Base-by-base conservation (phyloP, 2,888 invertebrate species). In the Cybosia mesomella region DNA sequence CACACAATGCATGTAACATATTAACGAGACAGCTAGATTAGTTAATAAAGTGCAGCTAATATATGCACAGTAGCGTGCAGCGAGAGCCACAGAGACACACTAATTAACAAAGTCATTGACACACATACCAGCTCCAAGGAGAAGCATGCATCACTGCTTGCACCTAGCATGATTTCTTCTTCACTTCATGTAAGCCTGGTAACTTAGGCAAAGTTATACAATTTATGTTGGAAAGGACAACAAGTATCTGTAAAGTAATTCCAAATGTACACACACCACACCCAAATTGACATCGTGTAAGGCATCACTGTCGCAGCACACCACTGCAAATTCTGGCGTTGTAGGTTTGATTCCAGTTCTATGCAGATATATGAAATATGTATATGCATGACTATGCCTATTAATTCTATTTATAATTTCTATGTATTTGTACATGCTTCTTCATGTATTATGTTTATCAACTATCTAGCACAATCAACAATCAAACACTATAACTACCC, bases 81-180 rank as follows among this genome's bases (percentile, higher is more conserved):
- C 43, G n/a, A 54, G 55, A 10, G 39, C n/a, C 63, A 64, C 24
- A 59, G 43, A 61, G 34, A 18, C 49, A 75, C 73, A 71, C 76
- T 84, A 80, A 84, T 84, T 81, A 82, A 77, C 76, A 76, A 81
- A 82, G 79, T 75, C 77, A 80, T 81, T 82, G 82, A 81, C 85
- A 84, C 78, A 82, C 75, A 83, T 83, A 73, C 66, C 36, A 60
- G 34, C 53, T 22, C 15, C 71, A 69, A 21, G 22, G 53, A 58
- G 39, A 54, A 21, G 60, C 32, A 34, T 58, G 68, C 49, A 58
- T 63, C 69, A 68, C 64, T 54, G 59, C 62, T 11, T 9, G 32
- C 53, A 39, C 22, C 59, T 18, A 24, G 22, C 39, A 55, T 36
- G 15, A 3, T 7, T 49, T 49, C n/a, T 49, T n/a, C n/a, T n/a